These are phyloP conservation scores for Anolis carolinensis DNA, from an alignment of 2,113 vertebrate genomes.

Conservation along the genomic window DNA sequence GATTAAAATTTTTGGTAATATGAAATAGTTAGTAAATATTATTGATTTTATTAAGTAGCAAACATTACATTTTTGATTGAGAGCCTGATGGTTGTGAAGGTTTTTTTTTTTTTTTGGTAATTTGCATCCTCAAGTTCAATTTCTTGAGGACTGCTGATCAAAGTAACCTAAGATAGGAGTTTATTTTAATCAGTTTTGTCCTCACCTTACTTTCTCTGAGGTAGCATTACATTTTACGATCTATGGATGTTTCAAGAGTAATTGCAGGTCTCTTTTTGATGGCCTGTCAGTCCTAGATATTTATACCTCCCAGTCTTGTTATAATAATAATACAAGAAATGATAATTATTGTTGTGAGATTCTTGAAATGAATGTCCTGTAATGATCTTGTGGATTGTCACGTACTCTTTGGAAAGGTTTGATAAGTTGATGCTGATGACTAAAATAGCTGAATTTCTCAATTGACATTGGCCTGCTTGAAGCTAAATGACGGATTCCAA, in stretches of 20 bases:
- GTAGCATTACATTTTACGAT: not conserved
- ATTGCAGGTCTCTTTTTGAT: not conserved
- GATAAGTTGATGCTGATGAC: not conserved
- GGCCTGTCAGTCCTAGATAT: not conserved
- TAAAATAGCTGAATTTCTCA: not conserved
- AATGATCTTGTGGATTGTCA: rapidly evolving
- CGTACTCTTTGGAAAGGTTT: not conserved
- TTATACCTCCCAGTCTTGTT: not conserved
- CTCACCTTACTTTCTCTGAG: constrained; percentile 3
- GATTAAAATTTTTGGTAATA: too few species aligned
- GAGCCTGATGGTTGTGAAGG: too few species aligned
- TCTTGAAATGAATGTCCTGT: not conserved
- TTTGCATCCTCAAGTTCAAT: not conserved
- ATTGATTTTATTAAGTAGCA: too few species aligned
- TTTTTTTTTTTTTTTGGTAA: not conserved
- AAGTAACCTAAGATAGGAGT: not conserved
- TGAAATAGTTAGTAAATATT: too few species aligned
- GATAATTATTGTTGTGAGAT: constrained; percentile 12
- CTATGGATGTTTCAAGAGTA: not conserved
- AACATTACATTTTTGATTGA: too few species aligned
- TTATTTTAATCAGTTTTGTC: not conserved
- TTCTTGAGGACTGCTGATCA: not conserved
- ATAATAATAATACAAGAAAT: not conserved
- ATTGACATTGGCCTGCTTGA: not conserved
- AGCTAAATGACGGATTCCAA: not conserved